phyloP scores from a whole-genome alignment of 2,113 vertebrate species.

The Mugil cephalus region DNA sequence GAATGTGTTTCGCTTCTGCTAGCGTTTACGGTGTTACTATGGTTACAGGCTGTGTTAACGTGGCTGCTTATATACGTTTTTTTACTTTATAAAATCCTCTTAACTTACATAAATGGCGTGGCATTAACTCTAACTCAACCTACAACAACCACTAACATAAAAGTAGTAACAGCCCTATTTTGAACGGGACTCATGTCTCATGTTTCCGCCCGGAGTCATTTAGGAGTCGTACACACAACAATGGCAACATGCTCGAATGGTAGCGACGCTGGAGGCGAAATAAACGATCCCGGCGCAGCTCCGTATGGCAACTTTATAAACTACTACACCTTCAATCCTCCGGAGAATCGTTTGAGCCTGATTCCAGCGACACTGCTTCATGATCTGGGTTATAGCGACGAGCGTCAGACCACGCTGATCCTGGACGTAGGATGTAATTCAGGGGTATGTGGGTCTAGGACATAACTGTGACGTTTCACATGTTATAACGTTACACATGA shows the following conservation, averaged over 20 bases:
- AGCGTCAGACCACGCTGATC: slow-evolving; percentile 75
- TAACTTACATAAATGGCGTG: too few species aligned
- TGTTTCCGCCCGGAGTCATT: slow-evolving; percentile 64
- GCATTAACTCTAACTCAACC: too few species aligned
- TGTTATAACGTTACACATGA: too few species aligned
- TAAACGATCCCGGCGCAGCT: slow-evolving; percentile 87
- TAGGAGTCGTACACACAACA: slow-evolving; percentile 1
- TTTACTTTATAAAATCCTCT: too few species aligned
- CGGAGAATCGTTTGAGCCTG: slow-evolving; percentile 88
- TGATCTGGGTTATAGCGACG: slow-evolving; percentile 70
- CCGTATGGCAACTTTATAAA: slow-evolving; percentile 93
- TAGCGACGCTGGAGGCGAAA: not conserved
- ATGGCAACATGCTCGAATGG: slow-evolving; percentile 60
- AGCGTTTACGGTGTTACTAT: too few species aligned
- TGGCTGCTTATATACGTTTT: too few species aligned
- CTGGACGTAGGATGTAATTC: slow-evolving; percentile 96
- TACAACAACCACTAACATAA: not conserved
- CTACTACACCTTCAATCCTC: slow-evolving; percentile 93
- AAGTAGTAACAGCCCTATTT: too few species aligned
- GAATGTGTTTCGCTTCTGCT: too few species aligned
- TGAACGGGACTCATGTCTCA: not conserved
- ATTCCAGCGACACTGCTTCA: slow-evolving; percentile 85
- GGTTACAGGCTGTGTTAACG: too few species aligned
- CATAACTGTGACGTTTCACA: too few species aligned
- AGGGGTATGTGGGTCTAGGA: slow-evolving; percentile 84